Conservation (phyloP, 2,888 invertebrate genomes). For the Adela reaumurella region DNA sequence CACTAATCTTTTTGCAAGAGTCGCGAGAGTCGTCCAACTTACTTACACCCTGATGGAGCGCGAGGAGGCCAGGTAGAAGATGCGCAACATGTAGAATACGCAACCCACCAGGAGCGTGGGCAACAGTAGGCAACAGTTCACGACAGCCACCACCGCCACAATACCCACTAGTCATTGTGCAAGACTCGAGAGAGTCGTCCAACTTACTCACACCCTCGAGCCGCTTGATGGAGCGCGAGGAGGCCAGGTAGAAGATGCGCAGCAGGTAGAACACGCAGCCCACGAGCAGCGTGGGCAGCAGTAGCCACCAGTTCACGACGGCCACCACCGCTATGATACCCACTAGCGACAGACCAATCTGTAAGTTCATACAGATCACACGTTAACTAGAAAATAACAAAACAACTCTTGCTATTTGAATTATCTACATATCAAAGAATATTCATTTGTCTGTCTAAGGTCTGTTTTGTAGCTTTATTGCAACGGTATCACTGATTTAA, state of each 20-base stretch:
- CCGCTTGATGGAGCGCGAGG: conserved; percentile 78
- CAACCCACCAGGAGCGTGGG: conserved; percentile 70
- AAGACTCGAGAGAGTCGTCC: too few species aligned
- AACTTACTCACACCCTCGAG: conserved; percentile 78
- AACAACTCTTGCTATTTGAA: too few species aligned
- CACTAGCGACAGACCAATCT: conserved; percentile 76
- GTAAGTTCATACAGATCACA: too few species aligned
- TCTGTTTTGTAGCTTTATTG: too few species aligned
- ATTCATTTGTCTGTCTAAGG: too few species aligned
- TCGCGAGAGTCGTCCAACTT: conserved; percentile 53
- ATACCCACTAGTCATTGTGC: conserved; percentile 79
- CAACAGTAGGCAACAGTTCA: conserved; percentile 70
- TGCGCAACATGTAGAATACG: conserved; percentile 71
- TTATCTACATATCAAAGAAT: too few species aligned
- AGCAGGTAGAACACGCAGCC: conserved; percentile 71
- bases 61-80: conserved; percentile 75
- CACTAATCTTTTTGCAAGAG: too few species aligned
- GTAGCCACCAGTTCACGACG: conserved; percentile 68
- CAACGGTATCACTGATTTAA: too few species aligned
- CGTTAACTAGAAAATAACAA: too few species aligned
- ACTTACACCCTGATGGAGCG: conserved; percentile 80
- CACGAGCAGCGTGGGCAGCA: conserved; percentile 68
- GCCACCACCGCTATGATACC: conserved; percentile 79
- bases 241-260: conserved; percentile 71
- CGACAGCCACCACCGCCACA: conserved; percentile 69